Percentiles rank a stretch among this genome's conserved stretches.
Evolutionary conservation across 2,888 invertebrate species (phyloP).

Genomic region (Dolichopus griseipennis): DNA sequence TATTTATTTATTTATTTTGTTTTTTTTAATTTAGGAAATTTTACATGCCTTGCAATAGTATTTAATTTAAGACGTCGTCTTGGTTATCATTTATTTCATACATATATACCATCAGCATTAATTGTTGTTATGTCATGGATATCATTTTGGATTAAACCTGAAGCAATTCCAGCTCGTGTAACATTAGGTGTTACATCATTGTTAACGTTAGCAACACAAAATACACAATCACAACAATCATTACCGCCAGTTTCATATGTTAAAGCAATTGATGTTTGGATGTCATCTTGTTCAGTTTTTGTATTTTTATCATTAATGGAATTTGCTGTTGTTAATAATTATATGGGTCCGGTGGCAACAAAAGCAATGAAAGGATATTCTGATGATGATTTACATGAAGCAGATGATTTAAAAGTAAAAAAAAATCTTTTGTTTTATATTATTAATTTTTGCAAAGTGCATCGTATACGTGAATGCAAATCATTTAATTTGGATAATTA

Average conservation of each 20-base stretch:
- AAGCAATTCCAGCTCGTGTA: slow-evolving; percentile 83
- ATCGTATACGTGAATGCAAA: too few species aligned
- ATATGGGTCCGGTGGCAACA: slow-evolving; percentile 74
- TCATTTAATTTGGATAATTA: too few species aligned
- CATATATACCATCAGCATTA: slow-evolving; percentile 82
- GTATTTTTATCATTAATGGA: slow-evolving; percentile 86
- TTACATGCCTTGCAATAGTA: slow-evolving; percentile 82
- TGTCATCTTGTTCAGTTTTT: slow-evolving; percentile 85
- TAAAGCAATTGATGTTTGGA: slow-evolving; percentile 88
- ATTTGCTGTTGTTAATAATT: slow-evolving; percentile 84
- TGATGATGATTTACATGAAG: slow-evolving; percentile 67
- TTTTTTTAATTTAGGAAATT: slow-evolving; percentile 59
- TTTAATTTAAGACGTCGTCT: slow-evolving; percentile 74
- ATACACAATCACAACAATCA: slow-evolving; percentile 82
- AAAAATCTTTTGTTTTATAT: neutral
- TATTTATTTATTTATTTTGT: neutral
- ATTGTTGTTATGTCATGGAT: slow-evolving; percentile 96
- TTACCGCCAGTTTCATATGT: slow-evolving; percentile 87
- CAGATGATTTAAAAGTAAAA: slow-evolving; percentile 69
- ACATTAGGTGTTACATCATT: slow-evolving; percentile 81
- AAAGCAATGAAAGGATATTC: slow-evolving; percentile 87
- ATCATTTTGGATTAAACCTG: slow-evolving; percentile 91
- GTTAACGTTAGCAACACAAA: slow-evolving; percentile 81
- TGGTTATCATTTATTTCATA: slow-evolving; percentile 85
- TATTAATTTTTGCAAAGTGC: too few species aligned